Evolutionary conservation across 2,797 vertebrate species (phyloP).

Genomic region (Rhynchonycteris naso): DNA sequence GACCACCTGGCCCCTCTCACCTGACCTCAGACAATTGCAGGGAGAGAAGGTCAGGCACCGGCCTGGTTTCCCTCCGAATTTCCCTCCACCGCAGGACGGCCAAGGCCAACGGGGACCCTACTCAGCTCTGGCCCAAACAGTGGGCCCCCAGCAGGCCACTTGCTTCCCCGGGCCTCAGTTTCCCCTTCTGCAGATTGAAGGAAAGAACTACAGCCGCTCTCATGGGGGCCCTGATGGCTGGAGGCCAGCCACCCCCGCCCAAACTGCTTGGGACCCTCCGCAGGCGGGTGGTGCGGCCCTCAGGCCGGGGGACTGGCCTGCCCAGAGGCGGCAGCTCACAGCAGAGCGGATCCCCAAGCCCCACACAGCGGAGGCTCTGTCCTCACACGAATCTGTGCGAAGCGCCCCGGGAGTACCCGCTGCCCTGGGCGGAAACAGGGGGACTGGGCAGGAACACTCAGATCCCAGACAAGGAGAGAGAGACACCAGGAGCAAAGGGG

Average conservation of each 20-base stretch:
- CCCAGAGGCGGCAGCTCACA: not conserved
- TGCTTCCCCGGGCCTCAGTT: not conserved
- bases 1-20: not conserved
- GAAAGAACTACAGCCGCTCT: not conserved
- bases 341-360: conserved; percentile 38
- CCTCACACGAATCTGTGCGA: conserved; percentile 73
- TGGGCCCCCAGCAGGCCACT: not conserved
- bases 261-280: not conserved
- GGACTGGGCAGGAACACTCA: rapidly evolving
- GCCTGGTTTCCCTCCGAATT: too few species aligned
- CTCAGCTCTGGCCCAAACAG: not conserved
- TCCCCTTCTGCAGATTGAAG: not conserved
- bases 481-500: not conserved
- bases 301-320: not conserved
- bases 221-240: rapidly evolving
- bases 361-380: conserved; percentile 16
- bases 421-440: not conserved
- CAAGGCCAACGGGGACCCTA: not conserved
- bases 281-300: not conserved
- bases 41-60: not conserved
- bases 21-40: rapidly evolving
- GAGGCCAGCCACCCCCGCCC: too few species aligned
- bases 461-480: not conserved
- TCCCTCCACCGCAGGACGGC: rapidly evolving
- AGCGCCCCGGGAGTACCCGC: conserved; percentile 56